Conservation (phyloP, 2,888 invertebrate genomes). For the Empis stercorea region DNA sequence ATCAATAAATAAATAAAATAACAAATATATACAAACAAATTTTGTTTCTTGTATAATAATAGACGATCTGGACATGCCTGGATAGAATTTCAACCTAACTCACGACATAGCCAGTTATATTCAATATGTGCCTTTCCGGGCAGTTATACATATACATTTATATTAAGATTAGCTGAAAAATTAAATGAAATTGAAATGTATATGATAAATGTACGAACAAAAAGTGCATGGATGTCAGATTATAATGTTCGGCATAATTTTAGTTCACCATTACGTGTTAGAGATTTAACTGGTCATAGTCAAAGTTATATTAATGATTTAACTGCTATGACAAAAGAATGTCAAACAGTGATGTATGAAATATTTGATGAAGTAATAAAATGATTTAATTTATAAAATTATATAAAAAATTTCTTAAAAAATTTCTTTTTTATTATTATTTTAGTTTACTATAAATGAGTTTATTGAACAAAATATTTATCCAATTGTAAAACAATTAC, state of each 20-base stretch:
- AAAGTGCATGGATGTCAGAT: constrained; percentile 52
- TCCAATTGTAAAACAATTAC: constrained; percentile 39
- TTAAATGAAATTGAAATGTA: constrained; percentile 32
- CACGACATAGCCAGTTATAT: constrained; percentile 43
- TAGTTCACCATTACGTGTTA: constrained; percentile 51
- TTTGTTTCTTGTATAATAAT: background rate
- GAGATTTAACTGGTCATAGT: constrained; percentile 44
- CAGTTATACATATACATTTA: constrained; percentile 40
- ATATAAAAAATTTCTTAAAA: too few relatives aligned
- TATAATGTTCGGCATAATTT: constrained; percentile 58
- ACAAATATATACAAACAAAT: constrained; percentile 7
- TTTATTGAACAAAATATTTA: constrained; percentile 55
- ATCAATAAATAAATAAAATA: background rate
- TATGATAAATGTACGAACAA: constrained; percentile 26
- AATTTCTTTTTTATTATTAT: constrained; percentile 1
- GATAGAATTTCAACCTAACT: constrained; percentile 45
- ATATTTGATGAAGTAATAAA: constrained; percentile 42
- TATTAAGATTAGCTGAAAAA: constrained; percentile 33
- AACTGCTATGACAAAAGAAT: constrained; percentile 40
- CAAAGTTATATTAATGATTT: constrained; percentile 45
- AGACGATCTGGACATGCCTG: constrained; percentile 37
- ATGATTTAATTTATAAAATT: background rate
- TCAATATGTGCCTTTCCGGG: constrained; percentile 54
- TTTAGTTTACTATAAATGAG: constrained; percentile 39
- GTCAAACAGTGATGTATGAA: constrained; percentile 43